These are phyloP conservation scores for Ciona savignyi DNA, from an alignment of 23 tunicate genomes.

Conservation along the genomic window DNA sequence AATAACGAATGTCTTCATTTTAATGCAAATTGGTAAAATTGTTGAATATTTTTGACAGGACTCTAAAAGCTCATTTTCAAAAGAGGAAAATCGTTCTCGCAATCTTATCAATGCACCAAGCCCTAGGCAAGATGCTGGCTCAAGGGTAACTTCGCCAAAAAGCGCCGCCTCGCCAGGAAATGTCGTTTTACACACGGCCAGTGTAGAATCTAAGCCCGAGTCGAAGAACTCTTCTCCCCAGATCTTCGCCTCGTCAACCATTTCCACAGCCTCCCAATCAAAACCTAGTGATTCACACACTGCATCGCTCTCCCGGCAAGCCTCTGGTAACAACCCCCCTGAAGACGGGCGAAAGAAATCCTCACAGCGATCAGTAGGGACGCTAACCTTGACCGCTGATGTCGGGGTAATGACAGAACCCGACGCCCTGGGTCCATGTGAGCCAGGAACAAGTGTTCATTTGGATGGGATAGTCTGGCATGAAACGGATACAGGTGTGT, in stretches of 20 bases:
- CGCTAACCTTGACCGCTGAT: constrained; percentile 19
- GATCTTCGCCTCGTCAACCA: constrained; percentile 43
- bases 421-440: constrained; percentile 88
- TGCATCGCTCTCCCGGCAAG: constrained; percentile 1
- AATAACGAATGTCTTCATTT: too few relatives aligned
- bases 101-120: background rate
- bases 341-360: background rate
- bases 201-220: background rate
- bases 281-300: background rate
- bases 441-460: constrained; percentile 77
- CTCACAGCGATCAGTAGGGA: constrained; percentile 31
- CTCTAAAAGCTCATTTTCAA: background rate
- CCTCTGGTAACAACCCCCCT: background rate
- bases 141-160: background rate
- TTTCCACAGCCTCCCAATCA: constrained; percentile 13
- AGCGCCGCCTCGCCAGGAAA: constrained; percentile 1
- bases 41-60: background rate
- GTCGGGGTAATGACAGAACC: constrained; percentile 65
- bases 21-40: too few relatives aligned
- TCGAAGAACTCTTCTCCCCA: background rate
- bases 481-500: constrained; percentile 80
- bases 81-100: background rate
- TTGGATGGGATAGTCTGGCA: constrained; percentile 94
- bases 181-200: background rate
- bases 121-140: background rate